Conservation (phyloP, 2,888 invertebrate genomes). For the Sturmia bella region DNA sequence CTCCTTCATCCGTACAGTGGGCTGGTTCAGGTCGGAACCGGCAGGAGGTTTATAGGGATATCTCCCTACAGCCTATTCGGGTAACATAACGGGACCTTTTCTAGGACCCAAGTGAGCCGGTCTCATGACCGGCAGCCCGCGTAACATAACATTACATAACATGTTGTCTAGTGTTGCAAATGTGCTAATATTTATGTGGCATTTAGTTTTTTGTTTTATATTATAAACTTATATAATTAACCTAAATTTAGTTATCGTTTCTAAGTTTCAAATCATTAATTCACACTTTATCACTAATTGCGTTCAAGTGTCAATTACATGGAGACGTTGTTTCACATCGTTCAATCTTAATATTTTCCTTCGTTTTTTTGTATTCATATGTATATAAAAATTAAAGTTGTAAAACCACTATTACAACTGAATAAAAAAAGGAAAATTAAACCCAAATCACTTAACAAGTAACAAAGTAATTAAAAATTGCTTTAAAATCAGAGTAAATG, state of each 20-base stretch:
- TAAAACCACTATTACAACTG: conserved; percentile 30
- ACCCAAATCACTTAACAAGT: conserved; percentile 41
- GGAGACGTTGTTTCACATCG: conserved; percentile 52
- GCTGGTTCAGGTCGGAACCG: no score
- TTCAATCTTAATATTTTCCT: conserved; percentile 54
- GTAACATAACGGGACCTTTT: no score
- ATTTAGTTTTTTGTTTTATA: not conserved
- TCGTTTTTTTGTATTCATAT: not conserved
- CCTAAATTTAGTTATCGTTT: conserved; percentile 32
- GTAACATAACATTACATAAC: no score
- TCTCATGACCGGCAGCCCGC: no score
- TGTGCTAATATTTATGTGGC: no score
- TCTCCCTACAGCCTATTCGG: no score
- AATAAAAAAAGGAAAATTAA: conserved; percentile 21
- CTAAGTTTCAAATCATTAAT: conserved; percentile 30
- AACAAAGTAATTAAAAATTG: conserved; percentile 65
- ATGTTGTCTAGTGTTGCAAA: no score
- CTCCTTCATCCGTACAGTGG: no score
- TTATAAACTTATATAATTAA: conserved; percentile 14
- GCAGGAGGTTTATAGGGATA: no score
- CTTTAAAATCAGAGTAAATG: conserved; percentile 38
- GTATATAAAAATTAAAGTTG: conserved; percentile 41
- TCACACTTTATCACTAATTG: conserved; percentile 59
- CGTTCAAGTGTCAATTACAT: conserved; percentile 65
- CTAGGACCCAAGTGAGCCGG: no score